These are phyloP conservation scores for Brienomyrus brachyistius DNA, from an alignment of 2,113 vertebrate species.

Conservation along the genomic window DNA sequence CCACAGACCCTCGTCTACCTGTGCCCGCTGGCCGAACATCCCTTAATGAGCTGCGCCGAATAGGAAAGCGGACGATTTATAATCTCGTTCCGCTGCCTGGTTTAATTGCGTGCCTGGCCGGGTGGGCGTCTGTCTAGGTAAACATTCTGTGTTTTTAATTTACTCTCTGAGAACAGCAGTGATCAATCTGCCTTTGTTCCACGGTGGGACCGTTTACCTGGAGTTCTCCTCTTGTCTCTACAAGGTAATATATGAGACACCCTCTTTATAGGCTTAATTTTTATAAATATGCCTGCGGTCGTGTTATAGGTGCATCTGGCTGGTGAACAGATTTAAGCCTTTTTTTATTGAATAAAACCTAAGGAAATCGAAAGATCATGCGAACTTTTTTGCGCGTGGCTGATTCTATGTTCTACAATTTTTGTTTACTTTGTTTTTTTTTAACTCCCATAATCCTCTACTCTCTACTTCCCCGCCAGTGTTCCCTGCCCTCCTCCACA, in stretches of 20 bases:
- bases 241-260: not conserved
- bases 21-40: not conserved
- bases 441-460: not conserved
- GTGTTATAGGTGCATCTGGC: slow-evolving; percentile 2
- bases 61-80: not conserved
- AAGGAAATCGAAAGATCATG: not conserved
- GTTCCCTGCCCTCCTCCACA: not conserved
- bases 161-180: not conserved
- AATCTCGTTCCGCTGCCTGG: not conserved
- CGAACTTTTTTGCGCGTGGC: not conserved
- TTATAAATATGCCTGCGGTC: not conserved
- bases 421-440: not conserved
- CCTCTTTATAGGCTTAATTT: not conserved
- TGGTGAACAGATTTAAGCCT: not conserved
- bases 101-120: not conserved
- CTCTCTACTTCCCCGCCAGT: not conserved
- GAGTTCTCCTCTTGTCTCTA: not conserved
- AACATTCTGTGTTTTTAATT: not conserved
- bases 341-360: not conserved
- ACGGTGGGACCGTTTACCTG: not conserved
- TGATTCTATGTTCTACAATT: not conserved
- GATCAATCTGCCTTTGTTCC: slow-evolving; percentile 1
- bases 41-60: not conserved
- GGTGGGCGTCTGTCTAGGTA: not conserved
- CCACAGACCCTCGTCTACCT: not conserved